Evolutionary conservation across 1,140 invertebrate genomes (phyloP).

Genomic region (Lineus longissimus): DNA sequence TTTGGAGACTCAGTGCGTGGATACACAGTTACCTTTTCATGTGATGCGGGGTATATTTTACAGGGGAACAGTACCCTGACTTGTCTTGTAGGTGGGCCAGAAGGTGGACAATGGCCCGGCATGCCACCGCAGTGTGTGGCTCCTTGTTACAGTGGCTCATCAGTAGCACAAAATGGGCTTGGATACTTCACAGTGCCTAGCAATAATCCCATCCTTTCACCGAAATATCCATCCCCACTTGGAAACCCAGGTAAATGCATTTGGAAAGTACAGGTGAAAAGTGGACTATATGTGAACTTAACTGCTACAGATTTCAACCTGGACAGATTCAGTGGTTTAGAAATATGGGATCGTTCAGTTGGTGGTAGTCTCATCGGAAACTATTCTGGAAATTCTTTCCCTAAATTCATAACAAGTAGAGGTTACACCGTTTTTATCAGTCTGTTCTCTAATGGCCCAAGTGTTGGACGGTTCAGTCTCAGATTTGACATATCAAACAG

Average conservation of each 20-base stretch:
- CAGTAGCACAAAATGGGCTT: too few species aligned
- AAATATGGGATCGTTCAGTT: background rate
- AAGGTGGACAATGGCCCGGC: too few species aligned
- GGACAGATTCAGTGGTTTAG: background rate
- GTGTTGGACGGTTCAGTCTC: background rate
- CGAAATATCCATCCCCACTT: background rate
- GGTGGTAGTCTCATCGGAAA: background rate
- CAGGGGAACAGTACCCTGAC: too few species aligned
- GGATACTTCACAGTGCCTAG: background rate
- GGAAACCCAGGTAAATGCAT: background rate
- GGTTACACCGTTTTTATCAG: background rate
- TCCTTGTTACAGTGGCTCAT: too few species aligned
- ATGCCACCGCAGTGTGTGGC: too few species aligned
- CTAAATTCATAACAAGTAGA: background rate
- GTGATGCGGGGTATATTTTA: too few species aligned
- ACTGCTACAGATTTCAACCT: background rate
- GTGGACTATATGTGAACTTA: background rate
- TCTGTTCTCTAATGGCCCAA: background rate
- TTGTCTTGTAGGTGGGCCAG: too few species aligned
- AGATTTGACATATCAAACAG: too few species aligned
- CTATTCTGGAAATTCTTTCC: background rate
- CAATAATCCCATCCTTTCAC: background rate
- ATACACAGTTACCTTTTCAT: too few species aligned
- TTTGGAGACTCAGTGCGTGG: too few species aligned
- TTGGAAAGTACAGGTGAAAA: background rate